Percentiles rank a stretch among this genome's conserved stretches.
phyloP scores from a whole-genome alignment of 1,140 invertebrate genomes.

The Dendrolimus kikuchii region DNA sequence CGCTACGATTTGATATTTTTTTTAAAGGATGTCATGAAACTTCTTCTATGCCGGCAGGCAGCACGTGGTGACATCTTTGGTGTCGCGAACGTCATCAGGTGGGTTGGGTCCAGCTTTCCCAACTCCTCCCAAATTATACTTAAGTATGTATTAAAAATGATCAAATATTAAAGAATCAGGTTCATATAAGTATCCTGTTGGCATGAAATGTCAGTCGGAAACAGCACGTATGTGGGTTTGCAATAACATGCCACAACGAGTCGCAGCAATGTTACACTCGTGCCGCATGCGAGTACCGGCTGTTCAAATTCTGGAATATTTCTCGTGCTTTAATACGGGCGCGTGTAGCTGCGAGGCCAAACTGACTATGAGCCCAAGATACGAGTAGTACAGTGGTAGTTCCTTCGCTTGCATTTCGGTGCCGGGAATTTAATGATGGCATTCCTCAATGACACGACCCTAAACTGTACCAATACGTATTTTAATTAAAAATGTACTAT shows the following conservation, averaged over 20 bases:
- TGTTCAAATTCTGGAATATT: constrained; percentile 66
- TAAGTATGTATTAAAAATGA: too few species aligned
- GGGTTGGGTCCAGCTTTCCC: too few species aligned
- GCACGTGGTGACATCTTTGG: too few species aligned
- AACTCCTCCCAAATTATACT: too few species aligned
- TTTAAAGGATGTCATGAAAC: too few species aligned
- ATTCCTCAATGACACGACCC: constrained; percentile 12
- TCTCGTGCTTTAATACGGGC: constrained; percentile 45
- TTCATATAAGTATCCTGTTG: constrained; percentile 28
- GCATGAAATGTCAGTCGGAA: constrained; percentile 66
- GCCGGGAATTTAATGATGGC: constrained; percentile 23
- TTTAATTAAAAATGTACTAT: constrained; percentile 17
- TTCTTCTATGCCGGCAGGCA: too few species aligned
- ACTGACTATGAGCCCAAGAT: constrained; percentile 15
- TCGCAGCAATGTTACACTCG: constrained; percentile 64
- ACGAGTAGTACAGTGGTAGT: constrained; percentile 14
- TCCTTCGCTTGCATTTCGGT: constrained; percentile 12
- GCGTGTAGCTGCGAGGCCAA: constrained; percentile 14
- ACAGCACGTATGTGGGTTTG: constrained; percentile 64
- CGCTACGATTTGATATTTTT: too few species aligned
- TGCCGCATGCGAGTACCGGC: constrained; percentile 48
- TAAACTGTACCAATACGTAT: constrained; percentile 9
- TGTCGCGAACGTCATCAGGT: too few species aligned
- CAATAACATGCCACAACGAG: constrained; percentile 69
- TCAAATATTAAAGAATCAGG: too few species aligned